A percentile compares a stretch with the other conserved stretches of the same genome.
These are phyloP conservation scores for Liodrosophila aerea DNA, from an alignment of 2,888 invertebrate genomes.

Conservation along the genomic window DNA sequence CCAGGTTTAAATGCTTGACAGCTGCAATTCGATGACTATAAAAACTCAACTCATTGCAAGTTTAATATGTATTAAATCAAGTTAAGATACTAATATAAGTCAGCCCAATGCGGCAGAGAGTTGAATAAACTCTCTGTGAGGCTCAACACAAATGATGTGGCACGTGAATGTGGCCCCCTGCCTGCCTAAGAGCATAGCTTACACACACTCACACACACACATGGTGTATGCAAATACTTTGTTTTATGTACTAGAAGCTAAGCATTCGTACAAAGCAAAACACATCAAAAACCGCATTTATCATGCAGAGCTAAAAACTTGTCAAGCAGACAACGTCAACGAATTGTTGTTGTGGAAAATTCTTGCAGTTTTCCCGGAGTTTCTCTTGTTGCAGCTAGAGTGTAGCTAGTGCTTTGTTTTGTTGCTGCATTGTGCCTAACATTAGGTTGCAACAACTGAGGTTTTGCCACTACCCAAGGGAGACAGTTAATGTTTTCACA, in stretches of 20 bases:
- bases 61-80: neutral
- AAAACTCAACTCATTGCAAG: too few species aligned
- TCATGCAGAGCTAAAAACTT: slow-evolving; percentile 55
- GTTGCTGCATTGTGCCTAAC: slow-evolving; percentile 13
- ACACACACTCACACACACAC: slow-evolving; percentile 5
- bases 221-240: slow-evolving; percentile 3
- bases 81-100: too few species aligned
- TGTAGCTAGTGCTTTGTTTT: slow-evolving; percentile 3
- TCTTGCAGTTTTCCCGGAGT: slow-evolving; percentile 37
- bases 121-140: slow-evolving; percentile 33
- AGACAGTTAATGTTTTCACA: neutral
- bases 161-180: slow-evolving; percentile 20
- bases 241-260: slow-evolving; percentile 1
- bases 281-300: slow-evolving; percentile 64
- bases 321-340: slow-evolving; percentile 44
- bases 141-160: slow-evolving; percentile 38
- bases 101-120: slow-evolving; percentile 3
- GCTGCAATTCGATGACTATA: too few species aligned
- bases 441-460: slow-evolving; percentile 14
- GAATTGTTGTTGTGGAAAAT: slow-evolving; percentile 23
- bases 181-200: slow-evolving; percentile 38
- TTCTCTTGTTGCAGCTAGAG: slow-evolving; percentile 17
- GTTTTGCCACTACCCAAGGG: neutral
- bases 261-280: slow-evolving; percentile 8
- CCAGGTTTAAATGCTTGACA: too few species aligned